Evolutionary conservation across 2,113 vertebrate genomes (phyloP).

Genomic region (Sminthopsis crassicaudata): DNA sequence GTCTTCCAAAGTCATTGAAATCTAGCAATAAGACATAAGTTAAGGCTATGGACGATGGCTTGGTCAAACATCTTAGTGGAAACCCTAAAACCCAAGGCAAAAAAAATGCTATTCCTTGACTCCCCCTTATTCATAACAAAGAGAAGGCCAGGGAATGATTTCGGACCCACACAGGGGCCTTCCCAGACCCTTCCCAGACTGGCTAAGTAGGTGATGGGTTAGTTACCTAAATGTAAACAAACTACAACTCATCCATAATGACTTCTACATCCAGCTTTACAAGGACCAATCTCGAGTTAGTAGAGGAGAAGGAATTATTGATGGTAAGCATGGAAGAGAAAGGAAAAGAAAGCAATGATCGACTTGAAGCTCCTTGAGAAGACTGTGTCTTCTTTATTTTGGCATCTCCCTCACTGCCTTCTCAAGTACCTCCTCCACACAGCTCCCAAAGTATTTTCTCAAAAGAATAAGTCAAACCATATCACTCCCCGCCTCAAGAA

Average conservation of each 20-base stretch:
- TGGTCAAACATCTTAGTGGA: not conserved
- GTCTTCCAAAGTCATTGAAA: too few species aligned
- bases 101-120: conserved; percentile 28
- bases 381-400: not conserved
- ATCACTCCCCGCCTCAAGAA: not conserved
- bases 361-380: not conserved
- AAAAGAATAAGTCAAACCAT: not conserved
- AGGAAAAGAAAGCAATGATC: not conserved
- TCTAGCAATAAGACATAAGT: too few species aligned
- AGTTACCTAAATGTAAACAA: not conserved
- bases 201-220: not conserved
- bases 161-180: not conserved
- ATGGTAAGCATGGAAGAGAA: not conserved
- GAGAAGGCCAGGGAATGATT: not conserved
- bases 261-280: not conserved
- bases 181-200: not conserved
- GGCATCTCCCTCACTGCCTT: not conserved
- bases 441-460: not conserved
- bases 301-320: not conserved
- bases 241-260: not conserved
- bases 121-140: conserved; percentile 37
- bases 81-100: conserved; percentile 4
- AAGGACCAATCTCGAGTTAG: conserved; percentile 38
- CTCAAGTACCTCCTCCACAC: not conserved
- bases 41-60: too few species aligned